Conservation (phyloP, 1,140 invertebrate species). For the Marisa cornuarietis region DNA sequence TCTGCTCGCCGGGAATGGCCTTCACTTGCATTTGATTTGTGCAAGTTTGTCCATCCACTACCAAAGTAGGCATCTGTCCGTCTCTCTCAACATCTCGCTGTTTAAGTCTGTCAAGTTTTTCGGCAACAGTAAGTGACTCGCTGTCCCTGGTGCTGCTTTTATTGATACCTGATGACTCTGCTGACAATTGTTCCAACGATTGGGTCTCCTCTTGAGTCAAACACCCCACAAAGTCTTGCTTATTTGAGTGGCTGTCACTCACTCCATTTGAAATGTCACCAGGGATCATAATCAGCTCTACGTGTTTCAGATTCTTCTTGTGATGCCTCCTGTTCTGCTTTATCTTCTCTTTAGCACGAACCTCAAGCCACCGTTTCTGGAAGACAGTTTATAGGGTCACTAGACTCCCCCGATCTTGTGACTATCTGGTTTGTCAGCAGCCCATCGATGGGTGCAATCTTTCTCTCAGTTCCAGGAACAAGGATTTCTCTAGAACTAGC, state of each 20-base stretch:
- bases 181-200: not conserved
- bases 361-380: constrained; percentile 42
- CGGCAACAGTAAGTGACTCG: not conserved
- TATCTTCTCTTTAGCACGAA: not conserved
- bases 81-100: not conserved
- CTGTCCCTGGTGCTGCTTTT: constrained; percentile 1
- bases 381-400: constrained; percentile 46
- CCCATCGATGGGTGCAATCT: constrained; percentile 32
- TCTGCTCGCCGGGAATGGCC: no score
- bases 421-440: constrained; percentile 28
- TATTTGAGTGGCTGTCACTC: no score
- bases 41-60: not conserved
- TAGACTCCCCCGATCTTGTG: constrained; percentile 24
- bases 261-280: no score
- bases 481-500: constrained; percentile 53
- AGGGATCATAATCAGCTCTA: no score
- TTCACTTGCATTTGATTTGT: not conserved
- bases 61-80: not conserved
- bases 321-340: constrained; percentile 7
- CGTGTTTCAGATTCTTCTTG: constrained; percentile 5
- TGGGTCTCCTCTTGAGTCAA: constrained; percentile 10
- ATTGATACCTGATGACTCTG: no score
- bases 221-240: not conserved
- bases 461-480: constrained; percentile 30
- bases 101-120: not conserved